Base-by-base conservation (phyloP, 2,797 vertebrate genomes). In the Tiaroga cobitis region DNA sequence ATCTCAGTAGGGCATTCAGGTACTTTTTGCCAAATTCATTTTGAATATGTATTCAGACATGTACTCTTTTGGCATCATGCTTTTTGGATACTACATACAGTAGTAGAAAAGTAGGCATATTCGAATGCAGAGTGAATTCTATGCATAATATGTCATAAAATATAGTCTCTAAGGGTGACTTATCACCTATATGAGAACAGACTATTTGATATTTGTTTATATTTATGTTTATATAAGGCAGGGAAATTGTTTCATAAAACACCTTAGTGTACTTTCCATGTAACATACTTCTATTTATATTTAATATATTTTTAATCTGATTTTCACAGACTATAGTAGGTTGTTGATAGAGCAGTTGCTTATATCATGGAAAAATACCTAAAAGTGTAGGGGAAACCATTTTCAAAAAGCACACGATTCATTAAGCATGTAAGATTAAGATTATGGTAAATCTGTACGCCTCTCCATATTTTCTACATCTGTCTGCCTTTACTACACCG, bases 381-480 rank as follows among this genome's bases (percentile, higher is more conserved):
- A 46, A 7, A 21, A 46, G 39, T n/a, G 61, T 15, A 51, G 24
- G 21, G 43, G 26, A 18, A 69, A 24, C 15, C 15, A 6, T 59
- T 73, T 21, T 63, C 70, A 74, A 61, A 37, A 74, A 74, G 29
- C 18, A 43, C 39, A 29, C n/a, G 26, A 49, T 63, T 49, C 21
- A 75, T 63, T 32, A 68, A 67, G 26, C 19, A 78, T 41, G 54
- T 9, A 61, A 39, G 32, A 56, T 76, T 76, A 61, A 24, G 69
- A 65, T 63, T 63, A 82, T 5, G 15, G 8, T 37, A 81, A 80
- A 80, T 37, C 41, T 51, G 78, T 67, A 32, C 7, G 63, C 63
- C 61, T 32, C 34, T 51, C 10, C 43, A 46, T 67, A 46, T 80
- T n/a, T 21, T 80, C 41, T 26, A 49, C 61, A 80, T 65, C 39